phyloP scores from a whole-genome alignment of 2,797 vertebrate genomes.

The Allochrocebus solatus region DNA sequence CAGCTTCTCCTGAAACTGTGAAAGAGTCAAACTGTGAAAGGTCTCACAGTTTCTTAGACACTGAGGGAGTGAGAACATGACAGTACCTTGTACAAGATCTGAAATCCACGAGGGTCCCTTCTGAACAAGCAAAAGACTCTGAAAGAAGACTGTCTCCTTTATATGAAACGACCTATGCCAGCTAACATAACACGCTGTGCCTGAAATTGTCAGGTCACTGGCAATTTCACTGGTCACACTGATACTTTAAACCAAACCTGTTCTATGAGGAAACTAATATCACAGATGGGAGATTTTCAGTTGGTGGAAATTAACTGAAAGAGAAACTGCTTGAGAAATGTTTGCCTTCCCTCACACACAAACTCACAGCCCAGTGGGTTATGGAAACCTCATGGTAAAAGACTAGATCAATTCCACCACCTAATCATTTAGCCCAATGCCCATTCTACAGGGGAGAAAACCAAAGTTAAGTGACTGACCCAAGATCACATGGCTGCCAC shows the following conservation, averaged over 20 bases:
- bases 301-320: not conserved
- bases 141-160: not conserved
- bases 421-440: not conserved
- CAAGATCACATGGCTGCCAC: not conserved
- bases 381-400: not conserved
- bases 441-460: not conserved
- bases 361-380: not conserved
- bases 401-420: not conserved
- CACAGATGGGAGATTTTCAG: not conserved
- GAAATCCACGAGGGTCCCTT: not conserved
- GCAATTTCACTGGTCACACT: accelerated
- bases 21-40: too few relatives aligned
- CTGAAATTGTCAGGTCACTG: not conserved
- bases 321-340: not conserved
- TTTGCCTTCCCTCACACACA: not conserved
- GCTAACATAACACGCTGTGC: not conserved
- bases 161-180: accelerated
- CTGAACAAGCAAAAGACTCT: not conserved
- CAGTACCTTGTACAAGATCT: not conserved
- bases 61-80: not conserved
- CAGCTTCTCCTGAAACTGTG: not conserved
- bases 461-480: not conserved
- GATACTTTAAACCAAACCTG: not conserved
- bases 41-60: not conserved
- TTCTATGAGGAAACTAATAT: not conserved